Evolutionary conservation across 2,797 vertebrate genomes (phyloP).

Genomic region (Siniperca obscura): DNA sequence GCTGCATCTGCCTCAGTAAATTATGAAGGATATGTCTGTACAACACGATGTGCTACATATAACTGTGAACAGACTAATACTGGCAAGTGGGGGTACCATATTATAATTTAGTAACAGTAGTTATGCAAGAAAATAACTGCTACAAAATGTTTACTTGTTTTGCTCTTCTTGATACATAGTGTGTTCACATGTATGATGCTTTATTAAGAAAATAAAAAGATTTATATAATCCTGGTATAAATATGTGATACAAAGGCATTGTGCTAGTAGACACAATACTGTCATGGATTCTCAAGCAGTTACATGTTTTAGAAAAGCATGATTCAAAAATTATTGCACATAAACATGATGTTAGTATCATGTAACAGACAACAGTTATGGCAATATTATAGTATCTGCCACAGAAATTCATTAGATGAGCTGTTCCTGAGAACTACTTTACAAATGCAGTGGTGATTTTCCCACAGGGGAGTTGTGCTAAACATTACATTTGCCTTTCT

Average conservation of each 20-base stretch:
- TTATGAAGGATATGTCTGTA: slow-evolving; percentile 74
- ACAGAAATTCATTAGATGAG: slow-evolving; percentile 21
- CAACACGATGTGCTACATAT: not conserved
- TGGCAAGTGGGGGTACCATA: slow-evolving; percentile 41
- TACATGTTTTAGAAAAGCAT: slow-evolving; percentile 40
- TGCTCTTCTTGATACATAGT: slow-evolving; percentile 60
- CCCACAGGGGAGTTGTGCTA: slow-evolving; percentile 26
- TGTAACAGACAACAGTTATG: slow-evolving; percentile 32
- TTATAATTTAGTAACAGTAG: slow-evolving; percentile 24
- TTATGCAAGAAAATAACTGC: slow-evolving; percentile 33
- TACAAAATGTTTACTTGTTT: slow-evolving; percentile 59
- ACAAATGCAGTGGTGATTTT: slow-evolving; percentile 19
- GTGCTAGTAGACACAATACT: slow-evolving; percentile 20
- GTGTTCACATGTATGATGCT: slow-evolving; percentile 54
- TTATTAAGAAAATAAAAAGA: slow-evolving; percentile 75
- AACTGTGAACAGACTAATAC: slow-evolving; percentile 43
- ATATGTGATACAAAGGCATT: slow-evolving; percentile 46
- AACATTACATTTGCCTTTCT: slow-evolving; percentile 29
- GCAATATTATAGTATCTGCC: slow-evolving; percentile 14
- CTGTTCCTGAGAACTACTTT: slow-evolving; percentile 37
- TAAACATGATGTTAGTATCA: slow-evolving; percentile 24
- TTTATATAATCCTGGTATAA: slow-evolving; percentile 62
- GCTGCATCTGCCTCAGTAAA: slow-evolving; percentile 57
- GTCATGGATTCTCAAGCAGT: slow-evolving; percentile 13
- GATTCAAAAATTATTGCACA: slow-evolving; percentile 62